These are phyloP conservation scores for Protonemura montana DNA, from an alignment of 2,888 invertebrate genomes.

Conservation along the genomic window DNA sequence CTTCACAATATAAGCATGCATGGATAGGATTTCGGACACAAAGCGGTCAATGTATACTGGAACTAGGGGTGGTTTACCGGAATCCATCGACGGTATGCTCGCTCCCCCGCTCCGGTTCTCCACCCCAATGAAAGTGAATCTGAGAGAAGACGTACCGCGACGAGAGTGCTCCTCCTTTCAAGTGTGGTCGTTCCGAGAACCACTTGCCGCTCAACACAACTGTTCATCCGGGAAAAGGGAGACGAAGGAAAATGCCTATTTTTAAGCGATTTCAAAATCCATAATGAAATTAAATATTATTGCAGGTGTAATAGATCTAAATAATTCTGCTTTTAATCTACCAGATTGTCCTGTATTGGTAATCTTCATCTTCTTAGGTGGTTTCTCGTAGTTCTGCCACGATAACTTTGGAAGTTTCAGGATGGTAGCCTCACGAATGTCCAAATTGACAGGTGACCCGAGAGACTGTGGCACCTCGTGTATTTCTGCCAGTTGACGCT, in stretches of 20 bases:
- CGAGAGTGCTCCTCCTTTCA: background rate
- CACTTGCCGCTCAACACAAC: background rate
- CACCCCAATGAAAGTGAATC: background rate
- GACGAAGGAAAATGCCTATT: background rate
- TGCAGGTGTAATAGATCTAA: no score
- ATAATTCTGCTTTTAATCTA: no score
- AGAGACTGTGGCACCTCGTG: background rate
- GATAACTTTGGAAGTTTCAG: background rate
- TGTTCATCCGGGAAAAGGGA: background rate
- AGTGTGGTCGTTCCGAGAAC: background rate
- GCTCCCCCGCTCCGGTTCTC: background rate
- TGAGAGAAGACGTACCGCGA: background rate
- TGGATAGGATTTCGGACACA: no score
- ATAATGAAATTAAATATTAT: no score
- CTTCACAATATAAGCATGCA: no score
- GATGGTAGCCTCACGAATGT: background rate
- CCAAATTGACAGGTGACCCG: slow-evolving; percentile 17
- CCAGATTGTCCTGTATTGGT: slow-evolving; percentile 32
- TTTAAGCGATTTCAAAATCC: no score
- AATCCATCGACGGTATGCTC: background rate
- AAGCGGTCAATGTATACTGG: no score
- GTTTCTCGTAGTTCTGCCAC: slow-evolving; percentile 21
- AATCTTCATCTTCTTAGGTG: slow-evolving; percentile 35
- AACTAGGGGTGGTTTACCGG: no score
- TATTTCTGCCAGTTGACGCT: background rate